Percentiles rank a stretch among this genome's conserved stretches.
These are phyloP conservation scores for Rissa tridactyla DNA, from an alignment of 2,113 vertebrate genomes.

Conservation along the genomic window DNA sequence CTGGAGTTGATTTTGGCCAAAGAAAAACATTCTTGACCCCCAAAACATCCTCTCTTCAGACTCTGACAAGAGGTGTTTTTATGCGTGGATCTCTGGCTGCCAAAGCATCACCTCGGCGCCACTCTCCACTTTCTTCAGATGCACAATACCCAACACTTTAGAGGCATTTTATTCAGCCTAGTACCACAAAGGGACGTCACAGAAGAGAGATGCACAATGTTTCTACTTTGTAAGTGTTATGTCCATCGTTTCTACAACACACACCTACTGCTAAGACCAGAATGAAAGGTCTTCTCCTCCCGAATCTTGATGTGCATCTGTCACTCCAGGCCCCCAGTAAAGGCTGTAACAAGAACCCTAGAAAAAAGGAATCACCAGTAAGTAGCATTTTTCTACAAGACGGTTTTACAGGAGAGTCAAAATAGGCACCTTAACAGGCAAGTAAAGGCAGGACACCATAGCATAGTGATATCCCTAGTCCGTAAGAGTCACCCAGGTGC, in stretches of 20 bases:
- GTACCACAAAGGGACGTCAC: neutral
- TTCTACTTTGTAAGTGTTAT: neutral
- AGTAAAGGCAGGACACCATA: neutral
- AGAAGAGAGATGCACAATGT: rapidly evolving
- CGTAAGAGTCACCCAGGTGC: neutral
- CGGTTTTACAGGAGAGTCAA: neutral
- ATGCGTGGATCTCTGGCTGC: neutral
- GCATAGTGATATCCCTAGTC: neutral
- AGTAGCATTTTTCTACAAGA: neutral
- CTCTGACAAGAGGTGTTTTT: neutral
- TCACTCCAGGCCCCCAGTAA: conserved; percentile 96
- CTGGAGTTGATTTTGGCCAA: neutral
- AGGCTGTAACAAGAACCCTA: conserved; percentile 95
- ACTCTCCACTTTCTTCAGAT: neutral
- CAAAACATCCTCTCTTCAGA: neutral
- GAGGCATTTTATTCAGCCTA: neutral
- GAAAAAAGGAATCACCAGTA: neutral
- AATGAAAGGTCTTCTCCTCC: conserved; percentile 94
- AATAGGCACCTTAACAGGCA: neutral
- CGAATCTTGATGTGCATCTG: conserved; percentile 91
- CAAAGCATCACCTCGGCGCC: neutral
- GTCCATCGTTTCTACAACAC: conserved; percentile 24
- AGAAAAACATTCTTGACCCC: neutral
- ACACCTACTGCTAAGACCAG: conserved; percentile 92
- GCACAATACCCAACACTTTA: neutral